A percentile compares a stretch with the other conserved stretches of the same genome.
Conservation (phyloP, 1,140 invertebrate species). For the Monochamus saltuarius region DNA sequence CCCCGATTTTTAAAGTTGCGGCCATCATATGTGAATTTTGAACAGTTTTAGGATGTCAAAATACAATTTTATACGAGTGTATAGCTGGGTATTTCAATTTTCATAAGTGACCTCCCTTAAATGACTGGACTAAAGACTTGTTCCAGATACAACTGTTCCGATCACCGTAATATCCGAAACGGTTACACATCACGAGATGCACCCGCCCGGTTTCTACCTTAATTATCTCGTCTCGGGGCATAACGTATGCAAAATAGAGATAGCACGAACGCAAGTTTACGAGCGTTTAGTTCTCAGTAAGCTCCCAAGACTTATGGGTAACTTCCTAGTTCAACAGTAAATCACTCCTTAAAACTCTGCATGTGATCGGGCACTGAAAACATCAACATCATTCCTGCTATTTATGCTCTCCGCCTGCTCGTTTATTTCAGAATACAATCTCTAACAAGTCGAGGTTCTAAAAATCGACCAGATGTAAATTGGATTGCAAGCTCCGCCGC, state of each 20-base stretch:
- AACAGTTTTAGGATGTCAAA: too few relatives aligned
- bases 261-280: slow-evolving; percentile 8
- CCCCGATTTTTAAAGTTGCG: too few relatives aligned
- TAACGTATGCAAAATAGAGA: slow-evolving; percentile 17
- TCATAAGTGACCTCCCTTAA: too few relatives aligned
- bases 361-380: slow-evolving; percentile 37
- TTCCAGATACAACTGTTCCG: too few relatives aligned
- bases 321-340: slow-evolving; percentile 41
- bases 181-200: too few relatives aligned
- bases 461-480: slow-evolving; percentile 14
- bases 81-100: too few relatives aligned
- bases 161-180: too few relatives aligned
- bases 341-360: slow-evolving; percentile 41
- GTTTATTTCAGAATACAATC: slow-evolving; percentile 19
- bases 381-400: slow-evolving; percentile 41
- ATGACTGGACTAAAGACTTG: too few relatives aligned
- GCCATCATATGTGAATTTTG: too few relatives aligned
- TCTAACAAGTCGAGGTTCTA: slow-evolving; percentile 8
- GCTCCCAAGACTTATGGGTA: slow-evolving; percentile 14
- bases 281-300: slow-evolving; percentile 1
- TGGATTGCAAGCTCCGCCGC: background rate
- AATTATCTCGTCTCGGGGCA: slow-evolving; percentile 16
- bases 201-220: too few relatives aligned
- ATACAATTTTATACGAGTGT: too few relatives aligned
- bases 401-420: slow-evolving; percentile 36